Conservation (phyloP, 2,888 invertebrate species). For the Ectobius pallidus region DNA sequence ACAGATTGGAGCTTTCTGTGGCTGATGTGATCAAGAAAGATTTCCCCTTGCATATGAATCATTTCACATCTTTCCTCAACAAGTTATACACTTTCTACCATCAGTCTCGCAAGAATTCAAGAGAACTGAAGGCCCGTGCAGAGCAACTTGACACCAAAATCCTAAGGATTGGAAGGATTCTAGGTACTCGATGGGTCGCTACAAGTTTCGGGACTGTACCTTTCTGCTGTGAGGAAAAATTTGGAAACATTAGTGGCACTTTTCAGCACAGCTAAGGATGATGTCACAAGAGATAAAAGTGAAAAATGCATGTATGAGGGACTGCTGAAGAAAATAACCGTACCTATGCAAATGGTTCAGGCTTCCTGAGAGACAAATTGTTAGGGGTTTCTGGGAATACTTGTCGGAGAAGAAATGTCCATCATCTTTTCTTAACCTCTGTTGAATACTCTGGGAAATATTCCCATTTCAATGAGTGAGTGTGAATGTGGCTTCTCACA, state of each 20-base stretch:
- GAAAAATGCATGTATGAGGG: not conserved
- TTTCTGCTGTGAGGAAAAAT: not conserved
- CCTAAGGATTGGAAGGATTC: not conserved
- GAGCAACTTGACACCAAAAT: not conserved
- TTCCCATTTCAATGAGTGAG: no score
- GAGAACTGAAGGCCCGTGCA: not conserved
- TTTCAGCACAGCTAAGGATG: not conserved
- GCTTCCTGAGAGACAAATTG: no score
- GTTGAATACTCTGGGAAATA: no score
- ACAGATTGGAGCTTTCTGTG: not conserved
- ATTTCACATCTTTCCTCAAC: not conserved
- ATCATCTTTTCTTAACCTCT: no score
- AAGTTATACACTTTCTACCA: not conserved
- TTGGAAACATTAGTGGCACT: not conserved
- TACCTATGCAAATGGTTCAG: no score
- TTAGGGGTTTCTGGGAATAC: no score
- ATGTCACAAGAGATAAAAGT: not conserved
- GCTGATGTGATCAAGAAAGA: not conserved
- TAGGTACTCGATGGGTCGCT: not conserved
- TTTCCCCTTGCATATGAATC: not conserved
- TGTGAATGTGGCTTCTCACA: no score
- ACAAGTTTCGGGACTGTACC: not conserved
- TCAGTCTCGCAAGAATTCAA: not conserved
- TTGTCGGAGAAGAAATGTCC: no score
- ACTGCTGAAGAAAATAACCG: no score